A percentile compares a stretch with the other conserved stretches of the same genome.
Evolutionary conservation across 2,797 vertebrate species (phyloP).

Genomic region (Ciconia nigra): DNA sequence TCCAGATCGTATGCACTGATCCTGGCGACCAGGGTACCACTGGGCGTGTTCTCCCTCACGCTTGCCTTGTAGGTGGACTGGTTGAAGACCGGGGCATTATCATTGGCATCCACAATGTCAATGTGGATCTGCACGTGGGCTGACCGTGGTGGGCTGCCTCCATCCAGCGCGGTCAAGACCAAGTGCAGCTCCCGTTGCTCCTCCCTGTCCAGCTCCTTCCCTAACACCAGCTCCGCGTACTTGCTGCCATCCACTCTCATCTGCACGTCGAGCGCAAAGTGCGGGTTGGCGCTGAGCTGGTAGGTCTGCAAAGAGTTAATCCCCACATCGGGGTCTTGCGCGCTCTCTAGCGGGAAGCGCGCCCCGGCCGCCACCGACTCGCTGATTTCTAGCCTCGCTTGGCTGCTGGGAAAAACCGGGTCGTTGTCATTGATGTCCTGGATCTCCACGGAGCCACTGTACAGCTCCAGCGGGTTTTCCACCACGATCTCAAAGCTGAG

Average conservation of each 20-base stretch:
- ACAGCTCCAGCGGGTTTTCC: constrained; percentile 85
- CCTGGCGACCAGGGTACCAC: constrained; percentile 51
- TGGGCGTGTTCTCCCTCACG: constrained; percentile 63
- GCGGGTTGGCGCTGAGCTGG: constrained; percentile 71
- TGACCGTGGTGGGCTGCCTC: constrained; percentile 69
- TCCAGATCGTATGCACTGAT: constrained; percentile 71
- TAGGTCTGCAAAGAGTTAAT: constrained; percentile 77
- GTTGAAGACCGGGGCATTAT: constrained; percentile 74
- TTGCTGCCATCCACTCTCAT: constrained; percentile 72
- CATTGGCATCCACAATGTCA: constrained; percentile 72
- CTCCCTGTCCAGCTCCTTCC: constrained; percentile 74
- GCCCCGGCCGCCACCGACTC: constrained; percentile 74
- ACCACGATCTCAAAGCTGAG: constrained; percentile 84
- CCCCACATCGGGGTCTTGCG: constrained; percentile 78
- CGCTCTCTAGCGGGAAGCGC: constrained; percentile 80
- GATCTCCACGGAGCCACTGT: constrained; percentile 78
- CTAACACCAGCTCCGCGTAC: constrained; percentile 74
- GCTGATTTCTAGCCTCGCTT: constrained; percentile 75
- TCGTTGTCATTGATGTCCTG: constrained; percentile 87
- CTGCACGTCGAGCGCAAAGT: constrained; percentile 75
- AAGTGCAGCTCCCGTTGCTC: constrained; percentile 65
- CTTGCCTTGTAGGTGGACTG: constrained; percentile 73
- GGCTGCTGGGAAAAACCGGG: constrained; percentile 75
- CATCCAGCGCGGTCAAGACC: constrained; percentile 73
- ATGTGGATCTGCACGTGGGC: constrained; percentile 71